Conservation (phyloP, 2,797 vertebrate species). For the Chromobotia macracanthus region DNA sequence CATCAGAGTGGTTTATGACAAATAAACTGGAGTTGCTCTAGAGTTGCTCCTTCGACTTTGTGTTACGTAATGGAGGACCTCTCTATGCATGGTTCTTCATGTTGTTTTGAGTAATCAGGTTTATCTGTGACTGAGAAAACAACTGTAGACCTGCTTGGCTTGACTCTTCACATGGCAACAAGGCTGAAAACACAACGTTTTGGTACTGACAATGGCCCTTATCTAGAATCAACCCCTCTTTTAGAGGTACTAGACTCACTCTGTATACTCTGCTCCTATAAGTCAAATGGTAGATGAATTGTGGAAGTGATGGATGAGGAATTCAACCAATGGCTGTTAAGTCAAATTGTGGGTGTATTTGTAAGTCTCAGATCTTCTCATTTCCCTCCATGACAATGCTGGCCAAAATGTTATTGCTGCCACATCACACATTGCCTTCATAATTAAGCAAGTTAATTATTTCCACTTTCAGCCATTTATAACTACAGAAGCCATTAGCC, state of each 20-base stretch:
- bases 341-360: conserved; percentile 27
- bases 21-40: conserved; percentile 62
- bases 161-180: conserved; percentile 46
- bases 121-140: conserved; percentile 70
- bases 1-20: conserved; percentile 40
- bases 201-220: conserved; percentile 44
- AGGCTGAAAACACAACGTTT: not conserved
- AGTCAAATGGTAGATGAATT: conserved; percentile 67
- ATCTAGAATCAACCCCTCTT: no score
- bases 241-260: no score
- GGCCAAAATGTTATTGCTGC: conserved; percentile 42
- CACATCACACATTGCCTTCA: conserved; percentile 50
- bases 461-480: conserved; percentile 77
- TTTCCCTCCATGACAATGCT: conserved; percentile 46
- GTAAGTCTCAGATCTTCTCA: conserved; percentile 40
- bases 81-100: conserved; percentile 47
- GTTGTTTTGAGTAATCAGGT: conserved; percentile 58
- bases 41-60: conserved; percentile 59
- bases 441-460: conserved; percentile 64
- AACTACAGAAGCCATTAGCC: conserved; percentile 77
- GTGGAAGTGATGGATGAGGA: conserved; percentile 70
- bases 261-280: conserved; percentile 65
- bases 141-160: conserved; percentile 64
- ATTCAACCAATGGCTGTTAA: conserved; percentile 33
- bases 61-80: conserved; percentile 66